phyloP scores from a whole-genome alignment of 1,140 invertebrate genomes.

The Brachionus paranguensis region DNA sequence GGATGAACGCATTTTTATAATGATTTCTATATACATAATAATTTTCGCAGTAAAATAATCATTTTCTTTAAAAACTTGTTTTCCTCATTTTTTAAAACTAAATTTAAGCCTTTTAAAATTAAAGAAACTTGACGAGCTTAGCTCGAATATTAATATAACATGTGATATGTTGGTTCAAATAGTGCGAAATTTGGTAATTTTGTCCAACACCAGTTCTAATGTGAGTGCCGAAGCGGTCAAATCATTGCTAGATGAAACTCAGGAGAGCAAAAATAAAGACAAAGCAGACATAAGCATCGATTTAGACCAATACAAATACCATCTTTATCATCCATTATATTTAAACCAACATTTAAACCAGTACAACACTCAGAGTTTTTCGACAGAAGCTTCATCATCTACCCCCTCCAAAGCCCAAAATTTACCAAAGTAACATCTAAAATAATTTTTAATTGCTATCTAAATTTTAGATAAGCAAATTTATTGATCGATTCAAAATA shows the following conservation, averaged over 20 bases:
- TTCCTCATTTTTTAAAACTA: too few species aligned
- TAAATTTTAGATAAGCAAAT: constrained; percentile 18
- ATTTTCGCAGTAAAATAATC: background rate
- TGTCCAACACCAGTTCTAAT: constrained; percentile 12
- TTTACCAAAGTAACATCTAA: background rate
- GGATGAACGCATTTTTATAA: background rate
- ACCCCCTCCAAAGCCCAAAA: background rate
- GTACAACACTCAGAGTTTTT: background rate
- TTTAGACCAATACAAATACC: constrained; percentile 12
- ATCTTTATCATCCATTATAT: constrained; percentile 25
- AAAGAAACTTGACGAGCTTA: constrained; percentile 22
- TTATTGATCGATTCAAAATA: background rate
- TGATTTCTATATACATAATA: background rate
- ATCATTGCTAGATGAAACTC: background rate
- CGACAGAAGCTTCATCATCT: background rate
- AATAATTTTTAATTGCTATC: background rate
- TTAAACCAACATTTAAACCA: constrained; percentile 23
- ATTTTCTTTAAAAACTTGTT: background rate
- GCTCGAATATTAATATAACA: constrained; percentile 17
- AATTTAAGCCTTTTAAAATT: background rate
- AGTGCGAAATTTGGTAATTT: background rate
- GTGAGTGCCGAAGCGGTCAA: background rate
- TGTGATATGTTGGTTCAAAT: constrained; percentile 28
- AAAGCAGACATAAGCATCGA: background rate
- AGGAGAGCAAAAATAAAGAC: background rate